Evolutionary conservation across 2,113 vertebrate genomes (phyloP), one percentile per base, ranked within the genome.

Genomic region (Pagrus major): DNA sequence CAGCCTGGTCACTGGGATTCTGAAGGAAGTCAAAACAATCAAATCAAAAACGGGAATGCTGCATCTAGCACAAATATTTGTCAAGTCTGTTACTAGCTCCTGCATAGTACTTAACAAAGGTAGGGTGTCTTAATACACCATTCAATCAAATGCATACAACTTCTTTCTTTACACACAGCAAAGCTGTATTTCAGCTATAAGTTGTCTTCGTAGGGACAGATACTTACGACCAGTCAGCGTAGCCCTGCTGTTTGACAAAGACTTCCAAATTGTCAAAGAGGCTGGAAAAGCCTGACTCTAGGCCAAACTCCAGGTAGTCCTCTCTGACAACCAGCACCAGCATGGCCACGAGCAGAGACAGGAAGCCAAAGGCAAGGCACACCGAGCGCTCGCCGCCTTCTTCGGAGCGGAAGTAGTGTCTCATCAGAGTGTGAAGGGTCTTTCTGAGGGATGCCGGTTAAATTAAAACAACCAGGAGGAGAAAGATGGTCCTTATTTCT

Each of bases 371-470:
- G 78, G 95, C 93, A 20, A 99, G 95, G 91, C 98, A 99, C 63
- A 99, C 97, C 0, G 98, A 97, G 63, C 98, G 96, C 93, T 99
- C 98, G 0, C 98, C 98, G 0, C 96, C 97, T 69, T 97, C 97
- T 74, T 97, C 96, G 0, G 96, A 95, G 20, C 94, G 88, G 93
- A 99, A 99, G 73, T 99, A 99, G 61, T 98, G 96, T 9, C 91
- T 88, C 95, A 96, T 97, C 84, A 99, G 94, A 0, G 66, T 95
- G 86, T 96, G 94, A 63, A 99, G 96, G 2, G 95, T 91, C 90
- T 96, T 98, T 83, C 98, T 99, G 93, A 42, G 9, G 0, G 21
- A 0, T 1, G 1, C 0, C 6, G 0, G 91, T 93, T 95, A 96
- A 97, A 94, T 93, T 78, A 63, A 83, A 89, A 86, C 1, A 66